These are phyloP conservation scores for Porites australiensis DNA, from an alignment of 64 coral and sea anemone species.

Conservation along the genomic window DNA sequence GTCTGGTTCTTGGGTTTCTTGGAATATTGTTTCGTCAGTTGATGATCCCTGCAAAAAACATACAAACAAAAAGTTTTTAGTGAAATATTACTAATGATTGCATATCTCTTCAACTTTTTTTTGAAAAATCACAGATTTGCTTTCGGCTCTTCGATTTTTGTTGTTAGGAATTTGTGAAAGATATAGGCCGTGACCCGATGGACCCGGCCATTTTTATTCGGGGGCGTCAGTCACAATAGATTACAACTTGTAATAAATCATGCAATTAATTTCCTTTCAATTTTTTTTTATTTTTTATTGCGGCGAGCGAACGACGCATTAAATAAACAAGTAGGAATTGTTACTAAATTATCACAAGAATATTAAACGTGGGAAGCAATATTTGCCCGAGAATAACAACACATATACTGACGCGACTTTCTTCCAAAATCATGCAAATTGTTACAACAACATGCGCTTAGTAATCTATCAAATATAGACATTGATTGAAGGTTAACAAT, in stretches of 20 bases:
- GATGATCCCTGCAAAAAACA: slow-evolving; percentile 14
- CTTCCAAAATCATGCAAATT: background rate
- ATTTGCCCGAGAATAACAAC: slow-evolving; percentile 16
- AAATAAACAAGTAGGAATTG: background rate
- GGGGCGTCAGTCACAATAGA: background rate
- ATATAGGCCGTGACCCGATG: background rate
- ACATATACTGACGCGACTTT: background rate
- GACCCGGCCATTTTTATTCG: background rate
- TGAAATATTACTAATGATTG: slow-evolving; percentile 2
- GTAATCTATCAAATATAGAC: too few relatives aligned
- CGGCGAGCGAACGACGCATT: background rate
- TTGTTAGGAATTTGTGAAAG: slow-evolving; percentile 2
- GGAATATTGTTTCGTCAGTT: slow-evolving; percentile 11
- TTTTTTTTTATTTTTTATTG: background rate
- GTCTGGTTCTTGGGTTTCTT: slow-evolving; percentile 21
- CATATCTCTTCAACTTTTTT: background rate
- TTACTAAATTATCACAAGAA: background rate
- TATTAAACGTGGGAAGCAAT: slow-evolving; percentile 49
- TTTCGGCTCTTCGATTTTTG: background rate
- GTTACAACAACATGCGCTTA: too few relatives aligned
- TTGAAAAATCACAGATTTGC: background rate
- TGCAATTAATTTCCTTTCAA: slow-evolving; percentile 21
- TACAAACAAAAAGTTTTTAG: slow-evolving; percentile 23
- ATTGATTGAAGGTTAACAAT: too few relatives aligned
- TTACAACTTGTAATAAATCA: background rate